Evolutionary conservation across 2,888 invertebrate species (phyloP), one percentile per base, ranked within the genome.

Genomic region (Arge pagana): DNA sequence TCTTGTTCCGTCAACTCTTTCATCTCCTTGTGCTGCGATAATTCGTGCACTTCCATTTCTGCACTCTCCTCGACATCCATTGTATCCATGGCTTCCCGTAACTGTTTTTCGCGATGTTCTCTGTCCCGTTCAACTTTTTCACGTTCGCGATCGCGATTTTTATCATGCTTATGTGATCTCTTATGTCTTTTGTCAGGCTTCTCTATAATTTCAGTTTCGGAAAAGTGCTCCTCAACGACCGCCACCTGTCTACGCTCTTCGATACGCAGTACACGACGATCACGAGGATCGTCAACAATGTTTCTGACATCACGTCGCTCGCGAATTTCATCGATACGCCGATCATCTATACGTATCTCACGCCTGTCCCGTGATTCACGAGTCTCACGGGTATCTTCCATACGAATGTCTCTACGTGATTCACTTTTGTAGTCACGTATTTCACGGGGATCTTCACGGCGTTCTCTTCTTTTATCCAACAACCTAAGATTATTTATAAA

Each of bases 121-220:
- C 65, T 71, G 21, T 71, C 71, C 1, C 65, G 66, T 33, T 71
- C 73, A 1, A 65, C 52, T 48, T 70, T 69, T 15, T 74, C 72
- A 15, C 64, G 69, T 39, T 77, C 77, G 49, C 78, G 80, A 53
- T 86, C 86, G 65, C 86, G 70, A 3, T 50, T 57, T 36, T 73
- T 59, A 3, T 88, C 67, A 81, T 84, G 74, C 83, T 86, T 62
- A 85, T 74, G 74, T 35, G 72, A 73, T 30, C 73, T 62, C 53
- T 76, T 76, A 52, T 72, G 76, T 3, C 74, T 67, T 36, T 75
- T 76, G 18, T 72, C 69, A 0, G 67, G 50, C 13, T 66, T 59
- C 4, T 72, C 73, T 19, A 68, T 56, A 13, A 69, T 33, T 23
- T 74, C 73, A 1, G 59, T 53, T 23, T 68, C 66, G 0, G 66